Base-by-base conservation (phyloP, 2,797 vertebrate genomes). In the Peromyscus attwateri region DNA sequence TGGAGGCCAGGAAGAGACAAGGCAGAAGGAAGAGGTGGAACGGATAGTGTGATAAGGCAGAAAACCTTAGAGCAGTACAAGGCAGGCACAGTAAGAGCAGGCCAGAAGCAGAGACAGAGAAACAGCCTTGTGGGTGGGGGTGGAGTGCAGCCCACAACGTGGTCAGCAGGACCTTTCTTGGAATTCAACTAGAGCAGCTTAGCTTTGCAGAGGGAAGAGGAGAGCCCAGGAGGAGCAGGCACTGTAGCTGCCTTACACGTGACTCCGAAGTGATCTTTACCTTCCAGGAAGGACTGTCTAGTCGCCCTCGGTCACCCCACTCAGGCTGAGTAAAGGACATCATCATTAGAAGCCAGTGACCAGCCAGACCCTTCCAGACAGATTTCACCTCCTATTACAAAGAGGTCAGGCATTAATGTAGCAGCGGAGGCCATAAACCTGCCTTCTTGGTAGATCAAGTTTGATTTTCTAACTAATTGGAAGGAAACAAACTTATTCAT, bases 391-490 rank as follows among this genome's bases (percentile, higher is more conserved):
- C 96, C 91, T 79, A 80, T 91, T 85, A 83, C 92, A 64, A 68
- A 90, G 84, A 94, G 89, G 75, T 27, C 31, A 12, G 82, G 87
- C 75, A 84, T 84, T 64, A 75, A 82, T 73, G 60, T 60, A 92
- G 84, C 88, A 68, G 71, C 84, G 62, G 66, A 87, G 52, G 71
- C 43, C 92, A 68, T 95, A 97, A 90, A 96, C 94, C 94, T 97
- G 83, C 62, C 91, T 93, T 90, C 96, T 93, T 88, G 83, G 55
- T 88, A 94, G 66, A 97, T 95, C 94, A 96, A 92, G 92, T 95
- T 95, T 40, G 87, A 96, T 96, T 97, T 97, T 84, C 87, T 93
- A 97, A 94, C 83, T 97, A 97, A 96, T 92, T 97, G 88, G 89
- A 97, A 43, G 57, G 49, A 97, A 97, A 95, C 95, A 97, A 92